Evolutionary conservation across 2,888 invertebrate genomes (phyloP).

Genomic region (Branchellion lobata): DNA sequence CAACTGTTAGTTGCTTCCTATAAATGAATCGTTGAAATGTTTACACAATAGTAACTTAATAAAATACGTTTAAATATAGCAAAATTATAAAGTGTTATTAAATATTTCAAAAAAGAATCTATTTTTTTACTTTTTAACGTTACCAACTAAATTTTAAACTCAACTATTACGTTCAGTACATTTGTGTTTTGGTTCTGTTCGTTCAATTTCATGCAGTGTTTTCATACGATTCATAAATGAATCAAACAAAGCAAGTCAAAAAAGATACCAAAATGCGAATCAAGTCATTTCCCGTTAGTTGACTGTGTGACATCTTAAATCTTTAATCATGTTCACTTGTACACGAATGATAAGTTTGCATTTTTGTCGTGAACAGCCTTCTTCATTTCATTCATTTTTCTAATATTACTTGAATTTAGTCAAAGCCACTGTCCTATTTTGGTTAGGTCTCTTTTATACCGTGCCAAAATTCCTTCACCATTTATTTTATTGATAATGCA

Average conservation of each 20-base stretch:
- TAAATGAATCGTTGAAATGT: too few species aligned
- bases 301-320: too few species aligned
- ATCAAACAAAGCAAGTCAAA: slow-evolving; percentile 51
- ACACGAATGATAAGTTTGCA: too few species aligned
- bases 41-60: too few species aligned
- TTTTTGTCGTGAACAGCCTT: too few species aligned
- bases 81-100: not conserved
- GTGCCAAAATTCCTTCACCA: too few species aligned
- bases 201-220: not conserved
- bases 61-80: slow-evolving; percentile 10
- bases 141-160: not conserved
- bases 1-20: not conserved
- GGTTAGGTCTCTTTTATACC: too few species aligned
- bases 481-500: too few species aligned
- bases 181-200: slow-evolving; percentile 6
- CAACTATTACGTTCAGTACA: not conserved
- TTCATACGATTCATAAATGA: slow-evolving; percentile 44
- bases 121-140: not conserved
- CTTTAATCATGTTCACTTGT: too few species aligned
- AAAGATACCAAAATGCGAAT: slow-evolving; percentile 82
- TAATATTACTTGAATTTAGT: too few species aligned
- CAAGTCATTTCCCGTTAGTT: slow-evolving; percentile 92
- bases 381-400: too few species aligned
- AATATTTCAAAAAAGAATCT: not conserved
- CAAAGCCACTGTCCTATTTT: too few species aligned